phyloP scores from a whole-genome alignment of 1,140 invertebrate species.

The Dufourea novaeangliae region DNA sequence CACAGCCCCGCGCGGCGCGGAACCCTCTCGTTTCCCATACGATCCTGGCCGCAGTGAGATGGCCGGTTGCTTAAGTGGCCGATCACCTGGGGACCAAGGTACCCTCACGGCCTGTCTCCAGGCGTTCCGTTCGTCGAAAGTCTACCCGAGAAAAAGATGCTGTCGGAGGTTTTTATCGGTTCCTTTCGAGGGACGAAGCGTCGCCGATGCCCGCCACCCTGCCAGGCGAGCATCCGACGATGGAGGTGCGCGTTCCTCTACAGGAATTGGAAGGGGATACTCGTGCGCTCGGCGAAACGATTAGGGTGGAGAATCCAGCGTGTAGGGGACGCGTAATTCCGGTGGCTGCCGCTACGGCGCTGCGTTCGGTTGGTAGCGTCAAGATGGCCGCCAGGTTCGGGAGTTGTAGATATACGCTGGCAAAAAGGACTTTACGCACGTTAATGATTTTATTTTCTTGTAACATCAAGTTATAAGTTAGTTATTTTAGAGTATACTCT shows the following conservation, averaged over 20 bases:
- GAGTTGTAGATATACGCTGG: background rate
- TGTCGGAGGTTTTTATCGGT: slow-evolving; percentile 72
- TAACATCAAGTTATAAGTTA: no score
- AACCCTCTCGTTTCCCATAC: slow-evolving; percentile 70
- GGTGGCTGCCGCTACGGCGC: background rate
- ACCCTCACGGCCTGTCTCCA: slow-evolving; percentile 67
- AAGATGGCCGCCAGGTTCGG: background rate
- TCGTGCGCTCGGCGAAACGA: slow-evolving; percentile 32
- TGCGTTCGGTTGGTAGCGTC: background rate
- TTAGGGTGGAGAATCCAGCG: slow-evolving; percentile 9
- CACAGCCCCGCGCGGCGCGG: slow-evolving; percentile 18
- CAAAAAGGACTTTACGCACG: no score
- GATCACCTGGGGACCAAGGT: slow-evolving; percentile 9
- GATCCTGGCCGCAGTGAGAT: slow-evolving; percentile 78
- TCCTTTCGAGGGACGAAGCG: slow-evolving; percentile 78
- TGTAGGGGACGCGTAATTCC: background rate
- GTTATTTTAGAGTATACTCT: no score
- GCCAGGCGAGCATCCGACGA: slow-evolving; percentile 68
- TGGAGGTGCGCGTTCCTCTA: slow-evolving; percentile 60
- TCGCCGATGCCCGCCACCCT: slow-evolving; percentile 79
- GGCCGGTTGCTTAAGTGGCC: slow-evolving; percentile 78
- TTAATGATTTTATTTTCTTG: no score
- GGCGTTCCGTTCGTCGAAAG: slow-evolving; percentile 65
- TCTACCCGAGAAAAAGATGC: slow-evolving; percentile 75
- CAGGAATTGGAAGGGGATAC: slow-evolving; percentile 39